Base-by-base conservation (phyloP, 2,888 invertebrate species). In the Spilarctia lutea region DNA sequence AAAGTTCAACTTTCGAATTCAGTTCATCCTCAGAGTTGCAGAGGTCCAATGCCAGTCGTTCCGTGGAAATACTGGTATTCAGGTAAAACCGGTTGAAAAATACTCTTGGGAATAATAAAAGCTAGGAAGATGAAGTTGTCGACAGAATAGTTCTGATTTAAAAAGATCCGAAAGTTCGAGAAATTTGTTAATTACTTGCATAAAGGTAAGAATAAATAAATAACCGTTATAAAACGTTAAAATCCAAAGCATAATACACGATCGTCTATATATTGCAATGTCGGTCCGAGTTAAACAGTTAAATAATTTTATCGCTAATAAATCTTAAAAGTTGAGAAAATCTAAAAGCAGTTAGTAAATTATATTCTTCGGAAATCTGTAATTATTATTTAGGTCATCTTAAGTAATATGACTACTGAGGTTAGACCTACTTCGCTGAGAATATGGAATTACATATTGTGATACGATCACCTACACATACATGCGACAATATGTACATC, bases 361-460 rank as follows among this genome's bases (percentile, higher is more conserved):
- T 1, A 18, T 63, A 30, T 63, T 68, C 27, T 68, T 42, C 13
- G 11, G 10, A 45, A 20, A 20, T 68, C 45, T 10, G 30, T 48
- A 30, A 48, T 45, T 68, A 20, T 1, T 48, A 48, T 48, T 30
- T 68, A 68, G 68, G 45, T 11, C 68, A 45, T 30, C 30, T 30
- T 2, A 60, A 45, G 67, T 68, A 68, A 68, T 45, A 18, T 42
- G 45, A 68, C 18, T 68, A 68, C 30, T 45, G 67, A 45, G 67
- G 67, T 42, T 63, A 45, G 45, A 27, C 20, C 67, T 45, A 30
- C 27, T 30, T 68, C 16, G 8, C n/a, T 45, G 67, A 45, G 68
- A 68, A 30, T 68, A 48, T 48, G 68, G 18, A 68, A 68, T 68
- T 68, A 30, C 68, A 68, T 68, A 68, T 68, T 48, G 68, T 45